Percentiles rank a stretch among this genome's conserved stretches.
Conservation (phyloP, 1,140 invertebrate genomes). For the Ooceraea biroi region DNA sequence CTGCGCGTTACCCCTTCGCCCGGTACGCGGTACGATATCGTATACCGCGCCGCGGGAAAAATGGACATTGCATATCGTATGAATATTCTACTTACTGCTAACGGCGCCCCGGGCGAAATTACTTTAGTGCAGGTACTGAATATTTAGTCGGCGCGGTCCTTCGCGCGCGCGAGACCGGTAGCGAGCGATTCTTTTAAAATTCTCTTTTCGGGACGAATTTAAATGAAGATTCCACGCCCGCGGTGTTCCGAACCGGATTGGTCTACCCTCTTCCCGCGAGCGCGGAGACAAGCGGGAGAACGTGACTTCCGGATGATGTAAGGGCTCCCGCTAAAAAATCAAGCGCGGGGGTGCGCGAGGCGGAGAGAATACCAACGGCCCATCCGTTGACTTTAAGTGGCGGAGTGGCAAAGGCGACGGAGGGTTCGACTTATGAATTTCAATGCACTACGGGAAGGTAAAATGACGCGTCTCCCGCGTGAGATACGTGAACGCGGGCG, state of each 20-base stretch:
- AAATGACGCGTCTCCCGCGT: neutral
- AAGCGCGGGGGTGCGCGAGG: neutral
- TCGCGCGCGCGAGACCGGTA: neutral
- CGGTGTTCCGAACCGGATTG: neutral
- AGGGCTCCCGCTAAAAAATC: conserved; percentile 22
- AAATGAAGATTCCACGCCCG: conserved; percentile 30
- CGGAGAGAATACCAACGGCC: too few species aligned
- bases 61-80: neutral
- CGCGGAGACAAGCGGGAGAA: neutral
- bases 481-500: neutral
- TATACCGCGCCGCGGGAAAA: conserved; percentile 32
- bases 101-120: conserved; percentile 56
- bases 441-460: conserved; percentile 1
- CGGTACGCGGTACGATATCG: too few species aligned
- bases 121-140: conserved; percentile 62
- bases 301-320: conserved; percentile 50
- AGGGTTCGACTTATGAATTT: conserved; percentile 48
- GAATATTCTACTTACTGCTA: conserved; percentile 51
- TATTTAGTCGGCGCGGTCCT: conserved; percentile 57
- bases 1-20: neutral
- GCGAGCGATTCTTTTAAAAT: conserved; percentile 42
- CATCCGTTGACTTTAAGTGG: conserved; percentile 27
- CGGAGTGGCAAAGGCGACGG: neutral
- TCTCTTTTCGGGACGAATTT: conserved; percentile 41
- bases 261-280: neutral